Base-by-base conservation (phyloP, 2,888 invertebrate species). In the Pristionchus arcanus region DNA sequence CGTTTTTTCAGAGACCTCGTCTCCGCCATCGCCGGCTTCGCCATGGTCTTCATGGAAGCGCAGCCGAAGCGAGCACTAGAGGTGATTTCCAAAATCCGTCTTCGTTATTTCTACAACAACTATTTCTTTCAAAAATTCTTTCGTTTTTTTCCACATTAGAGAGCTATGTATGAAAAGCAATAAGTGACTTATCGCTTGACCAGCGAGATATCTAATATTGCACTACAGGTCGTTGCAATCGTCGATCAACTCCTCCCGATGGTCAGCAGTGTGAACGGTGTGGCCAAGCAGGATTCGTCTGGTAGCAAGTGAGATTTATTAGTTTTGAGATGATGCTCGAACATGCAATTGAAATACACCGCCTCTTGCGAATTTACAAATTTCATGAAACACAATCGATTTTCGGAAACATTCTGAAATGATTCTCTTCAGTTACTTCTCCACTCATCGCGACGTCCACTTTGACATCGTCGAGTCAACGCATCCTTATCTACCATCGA, bases 401-500 rank as follows among this genome's bases (percentile, higher is more conserved):
- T 21, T 4, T 19, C 15, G 16, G 9, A 49, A 21, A 59, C 1
- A 59, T 59, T 59, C 1, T 1, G 1, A 59, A 59, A 59, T 59
- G 3, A 59, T 59, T 5, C 5, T 42, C 11, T 53, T 55, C 68
- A 55, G 87, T 34, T 53, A 49, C 68, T 49, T 42, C 42, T 42
- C 42, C n/a, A 28, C 81, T 13, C 74, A 34, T 77, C 74, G 21
- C 74, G 81, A 42, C 42, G 63, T 59, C 28, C 66, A 42, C 42
- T 92, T 92, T 28, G 91, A 92, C 21, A 90, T 94, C 37, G 92
- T 94, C 16, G 98, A 99, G 96, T 98, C 98, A 95, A 98, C 98
- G 71, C 99, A 99, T 96, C 99, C 99, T 0, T 99, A 99, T 96
- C 97, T 97, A 95, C 97, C 97, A 71, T 95, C 95, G 42, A 94